phyloP scores from a whole-genome alignment of 1,140 invertebrate species.

The Euwallacea similis region DNA sequence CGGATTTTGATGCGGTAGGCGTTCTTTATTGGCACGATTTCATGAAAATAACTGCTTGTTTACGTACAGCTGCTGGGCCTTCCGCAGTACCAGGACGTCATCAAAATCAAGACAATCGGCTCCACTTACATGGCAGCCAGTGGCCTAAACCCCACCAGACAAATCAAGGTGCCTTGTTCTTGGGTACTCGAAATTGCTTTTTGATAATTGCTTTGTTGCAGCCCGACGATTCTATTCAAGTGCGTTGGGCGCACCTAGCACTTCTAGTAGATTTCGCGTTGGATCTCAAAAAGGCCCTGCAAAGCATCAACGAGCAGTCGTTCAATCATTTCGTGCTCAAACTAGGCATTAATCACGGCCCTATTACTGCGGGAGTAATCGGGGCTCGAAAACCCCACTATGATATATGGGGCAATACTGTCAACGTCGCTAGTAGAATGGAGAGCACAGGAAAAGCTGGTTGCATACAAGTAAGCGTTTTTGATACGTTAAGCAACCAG shows the following conservation, averaged over 20 bases:
- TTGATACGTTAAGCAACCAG: neutral
- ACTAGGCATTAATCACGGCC: constrained; percentile 95
- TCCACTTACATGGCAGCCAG: constrained; percentile 98
- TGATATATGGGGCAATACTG: constrained; percentile 95
- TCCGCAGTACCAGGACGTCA: constrained; percentile 83
- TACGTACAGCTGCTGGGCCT: constrained; percentile 77
- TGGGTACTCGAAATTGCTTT: neutral
- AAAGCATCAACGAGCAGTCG: constrained; percentile 91
- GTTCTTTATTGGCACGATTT: constrained; percentile 4
- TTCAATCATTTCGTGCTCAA: constrained; percentile 95
- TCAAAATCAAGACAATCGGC: constrained; percentile 97
- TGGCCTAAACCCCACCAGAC: constrained; percentile 76
- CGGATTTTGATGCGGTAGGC: constrained; percentile 94
- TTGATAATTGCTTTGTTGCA: constrained; percentile 48
- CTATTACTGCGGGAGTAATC: constrained; percentile 93
- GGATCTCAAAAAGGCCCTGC: constrained; percentile 84
- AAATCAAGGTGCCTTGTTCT: constrained; percentile 61
- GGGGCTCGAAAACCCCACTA: constrained; percentile 94
- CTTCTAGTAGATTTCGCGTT: constrained; percentile 88
- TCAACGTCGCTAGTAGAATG: constrained; percentile 95
- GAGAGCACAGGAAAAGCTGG: constrained; percentile 95
- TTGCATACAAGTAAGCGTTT: constrained; percentile 78
- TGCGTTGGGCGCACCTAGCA: constrained; percentile 82
- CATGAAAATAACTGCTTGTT: neutral
- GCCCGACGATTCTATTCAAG: constrained; percentile 68